Evolutionary conservation across 2,797 vertebrate genomes (phyloP).

Genomic region (Falco concolor): DNA sequence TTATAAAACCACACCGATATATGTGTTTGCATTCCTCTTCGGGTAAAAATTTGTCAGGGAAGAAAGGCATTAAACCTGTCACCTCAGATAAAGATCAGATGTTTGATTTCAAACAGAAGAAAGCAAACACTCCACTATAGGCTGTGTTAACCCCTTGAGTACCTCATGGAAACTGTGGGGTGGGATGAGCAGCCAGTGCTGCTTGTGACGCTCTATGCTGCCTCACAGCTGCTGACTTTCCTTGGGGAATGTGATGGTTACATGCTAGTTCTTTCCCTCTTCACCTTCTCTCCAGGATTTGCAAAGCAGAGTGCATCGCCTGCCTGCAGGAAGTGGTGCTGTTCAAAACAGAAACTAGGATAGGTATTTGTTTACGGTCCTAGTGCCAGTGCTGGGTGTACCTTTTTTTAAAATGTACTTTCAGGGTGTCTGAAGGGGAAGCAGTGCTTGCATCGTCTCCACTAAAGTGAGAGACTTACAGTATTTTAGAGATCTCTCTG

Average conservation of each 20-base stretch:
- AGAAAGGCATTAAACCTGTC: slow-evolving; percentile 86
- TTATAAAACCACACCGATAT: slow-evolving; percentile 38
- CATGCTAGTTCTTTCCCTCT: background rate
- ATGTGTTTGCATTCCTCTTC: slow-evolving; percentile 79
- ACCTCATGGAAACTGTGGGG: background rate
- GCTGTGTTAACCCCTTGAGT: slow-evolving; percentile 62
- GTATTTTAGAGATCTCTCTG: background rate
- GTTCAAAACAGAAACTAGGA: background rate
- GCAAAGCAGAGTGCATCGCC: background rate
- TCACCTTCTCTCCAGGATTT: background rate
- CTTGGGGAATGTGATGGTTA: background rate
- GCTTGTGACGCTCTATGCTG: accelerated
- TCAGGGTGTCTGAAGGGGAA: background rate
- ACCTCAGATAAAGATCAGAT: slow-evolving; percentile 86
- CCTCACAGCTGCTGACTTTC: background rate
- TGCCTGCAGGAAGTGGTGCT: background rate
- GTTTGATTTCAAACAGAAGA: slow-evolving; percentile 84
- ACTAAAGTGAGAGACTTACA: background rate
- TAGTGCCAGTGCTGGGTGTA: background rate
- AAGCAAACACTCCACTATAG: slow-evolving; percentile 69
- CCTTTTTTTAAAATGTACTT: background rate
- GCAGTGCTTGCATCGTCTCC: background rate
- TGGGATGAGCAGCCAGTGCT: background rate
- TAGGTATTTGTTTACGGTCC: background rate
- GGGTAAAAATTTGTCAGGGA: slow-evolving; percentile 79